Conservation (phyloP, 2,113 vertebrate genomes). For the Ameiurus melas region DNA sequence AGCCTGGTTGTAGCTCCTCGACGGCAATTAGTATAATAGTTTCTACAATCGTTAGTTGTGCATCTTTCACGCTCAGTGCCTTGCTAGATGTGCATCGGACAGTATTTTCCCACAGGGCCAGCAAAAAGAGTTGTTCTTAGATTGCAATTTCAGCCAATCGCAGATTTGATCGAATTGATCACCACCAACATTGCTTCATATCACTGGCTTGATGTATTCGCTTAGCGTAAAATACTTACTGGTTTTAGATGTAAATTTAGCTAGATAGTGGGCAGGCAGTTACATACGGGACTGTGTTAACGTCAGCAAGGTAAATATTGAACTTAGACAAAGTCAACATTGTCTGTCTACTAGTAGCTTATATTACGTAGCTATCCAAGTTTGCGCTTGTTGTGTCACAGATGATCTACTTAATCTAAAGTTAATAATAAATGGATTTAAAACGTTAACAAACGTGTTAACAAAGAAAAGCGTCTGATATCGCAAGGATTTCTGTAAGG, state of each 20-base stretch:
- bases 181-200: neutral
- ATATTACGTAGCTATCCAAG: neutral
- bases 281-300: neutral
- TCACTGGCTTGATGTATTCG: neutral
- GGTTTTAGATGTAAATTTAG: neutral
- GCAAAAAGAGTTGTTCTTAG: neutral
- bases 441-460: neutral
- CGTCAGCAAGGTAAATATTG: neutral
- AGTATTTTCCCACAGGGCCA: neutral
- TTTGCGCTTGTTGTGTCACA: neutral
- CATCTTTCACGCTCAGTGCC: too few species aligned
- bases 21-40: neutral
- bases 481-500: neutral
- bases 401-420: neutral
- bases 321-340: neutral
- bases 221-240: neutral
- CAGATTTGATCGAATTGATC: neutral
- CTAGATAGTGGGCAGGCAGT: neutral
- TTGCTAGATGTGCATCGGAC: neutral
- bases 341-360: neutral
- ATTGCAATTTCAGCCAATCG: neutral
- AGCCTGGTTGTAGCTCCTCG: constrained; percentile 66
- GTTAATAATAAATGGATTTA: neutral
- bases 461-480: neutral
- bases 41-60: neutral